A percentile compares a stretch with the other conserved stretches of the same genome.
These are phyloP conservation scores for Leptinotarsa lineolata DNA, from an alignment of 1,140 invertebrate genomes.

Conservation along the genomic window DNA sequence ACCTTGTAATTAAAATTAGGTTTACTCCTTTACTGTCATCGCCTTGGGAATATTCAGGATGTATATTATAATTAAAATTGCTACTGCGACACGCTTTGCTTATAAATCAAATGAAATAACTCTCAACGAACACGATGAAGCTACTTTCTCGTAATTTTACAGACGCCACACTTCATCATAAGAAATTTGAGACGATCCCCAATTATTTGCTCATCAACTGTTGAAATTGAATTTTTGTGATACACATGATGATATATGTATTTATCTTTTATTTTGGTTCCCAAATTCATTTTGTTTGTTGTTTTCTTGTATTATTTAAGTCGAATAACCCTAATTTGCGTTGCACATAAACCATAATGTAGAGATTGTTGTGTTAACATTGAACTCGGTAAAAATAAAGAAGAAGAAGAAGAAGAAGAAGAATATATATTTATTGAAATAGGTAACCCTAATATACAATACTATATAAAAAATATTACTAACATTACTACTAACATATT, in stretches of 20 bases:
- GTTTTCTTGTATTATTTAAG: too few relatives aligned
- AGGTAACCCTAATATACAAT: too few relatives aligned
- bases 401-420: too few relatives aligned
- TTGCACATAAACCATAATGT: too few relatives aligned
- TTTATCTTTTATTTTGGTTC: not conserved
- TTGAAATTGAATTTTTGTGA: not conserved
- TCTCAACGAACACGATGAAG: not conserved
- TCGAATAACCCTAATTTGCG: too few relatives aligned
- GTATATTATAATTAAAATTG: slow-evolving; percentile 7
- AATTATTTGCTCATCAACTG: not conserved
- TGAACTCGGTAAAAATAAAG: too few relatives aligned
- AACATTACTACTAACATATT: too few relatives aligned
- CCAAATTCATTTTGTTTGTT: not conserved
- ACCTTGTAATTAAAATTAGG: too few relatives aligned
- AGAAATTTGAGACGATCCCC: not conserved
- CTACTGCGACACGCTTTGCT: not conserved
- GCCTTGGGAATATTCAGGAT: not conserved
- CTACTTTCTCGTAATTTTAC: slow-evolving; percentile 17
- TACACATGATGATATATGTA: not conserved
- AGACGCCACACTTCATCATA: slow-evolving; percentile 18
- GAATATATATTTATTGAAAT: too few relatives aligned
- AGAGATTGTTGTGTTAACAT: too few relatives aligned
- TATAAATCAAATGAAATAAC: not conserved
- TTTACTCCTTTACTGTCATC: not conserved
- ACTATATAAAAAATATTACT: too few relatives aligned